Evolutionary conservation across 2,797 vertebrate species (phyloP).

Genomic region (Scolopax bukidnonensis): DNA sequence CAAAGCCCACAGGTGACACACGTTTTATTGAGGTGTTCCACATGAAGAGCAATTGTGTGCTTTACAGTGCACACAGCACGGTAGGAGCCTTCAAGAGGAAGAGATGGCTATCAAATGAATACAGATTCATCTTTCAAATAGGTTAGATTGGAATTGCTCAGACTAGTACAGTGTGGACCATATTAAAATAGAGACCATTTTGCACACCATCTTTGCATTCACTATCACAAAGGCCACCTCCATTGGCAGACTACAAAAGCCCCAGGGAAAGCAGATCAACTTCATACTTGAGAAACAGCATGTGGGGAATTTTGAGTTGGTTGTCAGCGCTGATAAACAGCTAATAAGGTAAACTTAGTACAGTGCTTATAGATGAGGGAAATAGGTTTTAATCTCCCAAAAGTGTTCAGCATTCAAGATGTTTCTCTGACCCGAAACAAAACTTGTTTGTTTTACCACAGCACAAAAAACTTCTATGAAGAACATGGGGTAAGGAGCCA

Average conservation of each 20-base stretch:
- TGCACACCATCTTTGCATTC: constrained; percentile 20
- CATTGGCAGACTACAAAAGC: neutral
- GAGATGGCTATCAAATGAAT: constrained; percentile 66
- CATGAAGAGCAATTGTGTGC: constrained; percentile 67
- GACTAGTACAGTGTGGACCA: neutral
- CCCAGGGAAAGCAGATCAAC: neutral
- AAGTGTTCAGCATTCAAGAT: neutral
- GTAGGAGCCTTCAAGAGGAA: constrained; percentile 61
- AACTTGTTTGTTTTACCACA: neutral
- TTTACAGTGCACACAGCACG: constrained; percentile 51
- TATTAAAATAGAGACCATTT: constrained; percentile 56
- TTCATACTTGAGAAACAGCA: neutral
- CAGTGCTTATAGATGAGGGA: neutral
- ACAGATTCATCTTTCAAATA: constrained; percentile 63
- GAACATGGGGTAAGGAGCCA: neutral
- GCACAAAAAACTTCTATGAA: neutral
- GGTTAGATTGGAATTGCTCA: constrained; percentile 47
- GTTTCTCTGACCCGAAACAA: neutral
- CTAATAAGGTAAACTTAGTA: neutral
- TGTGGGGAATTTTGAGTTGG: neutral
- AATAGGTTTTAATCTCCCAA: neutral
- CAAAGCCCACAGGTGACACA: constrained; percentile 66
- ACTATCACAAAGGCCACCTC: constrained; percentile 23
- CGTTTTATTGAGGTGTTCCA: constrained; percentile 71
- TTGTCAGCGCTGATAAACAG: neutral